These are phyloP conservation scores for Zaprionus gabonicus DNA, from an alignment of 1,140 invertebrate species.

Conservation along the genomic window DNA sequence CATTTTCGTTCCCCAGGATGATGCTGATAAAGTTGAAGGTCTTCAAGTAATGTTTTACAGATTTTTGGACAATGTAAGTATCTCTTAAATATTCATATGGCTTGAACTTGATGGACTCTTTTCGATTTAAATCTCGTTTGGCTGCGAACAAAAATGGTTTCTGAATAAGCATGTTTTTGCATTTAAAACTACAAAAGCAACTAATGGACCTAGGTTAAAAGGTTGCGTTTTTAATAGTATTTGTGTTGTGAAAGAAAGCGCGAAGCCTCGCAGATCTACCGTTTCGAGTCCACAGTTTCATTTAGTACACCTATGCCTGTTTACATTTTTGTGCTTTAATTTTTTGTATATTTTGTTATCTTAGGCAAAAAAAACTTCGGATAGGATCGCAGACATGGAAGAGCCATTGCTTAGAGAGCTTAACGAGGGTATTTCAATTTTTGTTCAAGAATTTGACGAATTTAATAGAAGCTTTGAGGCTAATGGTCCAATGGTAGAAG, in stretches of 20 bases:
- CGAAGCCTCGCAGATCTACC: too few species aligned
- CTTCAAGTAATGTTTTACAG: conserved; percentile 91
- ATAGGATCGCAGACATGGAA: conserved; percentile 91
- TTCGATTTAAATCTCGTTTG: too few species aligned
- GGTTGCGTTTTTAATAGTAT: too few species aligned
- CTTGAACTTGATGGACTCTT: too few species aligned
- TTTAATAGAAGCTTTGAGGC: conserved; percentile 91
- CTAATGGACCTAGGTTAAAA: too few species aligned
- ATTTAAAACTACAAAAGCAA: too few species aligned
- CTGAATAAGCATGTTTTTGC: too few species aligned
- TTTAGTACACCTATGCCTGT: too few species aligned
- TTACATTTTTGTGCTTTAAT: too few species aligned
- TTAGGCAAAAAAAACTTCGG: conserved; percentile 89
- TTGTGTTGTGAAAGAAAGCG: too few species aligned
- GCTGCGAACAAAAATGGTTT: too few species aligned
- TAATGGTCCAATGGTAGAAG: conserved; percentile 93
- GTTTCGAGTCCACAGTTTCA: too few species aligned
- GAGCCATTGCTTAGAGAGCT: conserved; percentile 90
- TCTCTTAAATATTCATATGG: not conserved
- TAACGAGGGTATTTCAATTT: conserved; percentile 88
- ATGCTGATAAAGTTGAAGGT: conserved; percentile 91
- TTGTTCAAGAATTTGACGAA: conserved; percentile 88
- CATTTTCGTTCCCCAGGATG: conserved; percentile 90
- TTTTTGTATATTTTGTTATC: not conserved
- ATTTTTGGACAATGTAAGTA: conserved; percentile 89